Evolutionary conservation across 2,113 vertebrate species (phyloP).

Genomic region (Callospermophilus lateralis): DNA sequence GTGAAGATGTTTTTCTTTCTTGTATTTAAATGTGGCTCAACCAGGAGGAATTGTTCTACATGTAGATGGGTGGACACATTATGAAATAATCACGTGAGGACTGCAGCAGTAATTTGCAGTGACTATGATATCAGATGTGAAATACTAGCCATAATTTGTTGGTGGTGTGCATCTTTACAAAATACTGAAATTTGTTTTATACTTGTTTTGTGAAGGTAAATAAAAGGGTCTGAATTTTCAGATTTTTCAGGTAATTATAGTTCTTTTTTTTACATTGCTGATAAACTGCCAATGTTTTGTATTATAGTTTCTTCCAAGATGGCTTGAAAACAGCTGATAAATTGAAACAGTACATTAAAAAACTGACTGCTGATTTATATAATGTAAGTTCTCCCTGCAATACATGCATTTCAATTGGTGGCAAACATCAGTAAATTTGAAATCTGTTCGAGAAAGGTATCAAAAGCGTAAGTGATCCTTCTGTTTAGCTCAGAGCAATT

Average conservation of each 20-base stretch:
- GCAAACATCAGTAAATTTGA: not conserved
- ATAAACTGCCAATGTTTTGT: conserved; percentile 79
- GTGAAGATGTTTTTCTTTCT: not conserved
- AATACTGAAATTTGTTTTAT: not conserved
- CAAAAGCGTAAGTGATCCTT: not conserved
- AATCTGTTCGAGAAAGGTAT: not conserved
- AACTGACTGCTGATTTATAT: conserved; percentile 98
- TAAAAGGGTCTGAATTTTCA: not conserved
- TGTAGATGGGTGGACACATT: not conserved
- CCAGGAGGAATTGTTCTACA: no score
- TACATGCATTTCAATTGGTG: not conserved
- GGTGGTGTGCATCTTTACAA: not conserved
- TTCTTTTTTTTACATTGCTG: conserved; percentile 19
- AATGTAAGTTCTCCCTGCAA: conserved; percentile 91
- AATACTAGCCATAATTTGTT: not conserved
- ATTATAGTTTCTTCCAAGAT: conserved; percentile 98
- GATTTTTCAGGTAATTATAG: not conserved
- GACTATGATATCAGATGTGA: not conserved
- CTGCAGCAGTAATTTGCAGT: not conserved
- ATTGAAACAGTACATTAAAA: conserved; percentile 99
- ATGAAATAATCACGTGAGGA: not conserved
- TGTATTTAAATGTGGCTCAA: not conserved
- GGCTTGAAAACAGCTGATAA: conserved; percentile 99
- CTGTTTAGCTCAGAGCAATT: not conserved
- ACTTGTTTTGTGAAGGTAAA: not conserved